Evolutionary conservation across 2,797 vertebrate species (phyloP).

Genomic region (Ciconia nigra): DNA sequence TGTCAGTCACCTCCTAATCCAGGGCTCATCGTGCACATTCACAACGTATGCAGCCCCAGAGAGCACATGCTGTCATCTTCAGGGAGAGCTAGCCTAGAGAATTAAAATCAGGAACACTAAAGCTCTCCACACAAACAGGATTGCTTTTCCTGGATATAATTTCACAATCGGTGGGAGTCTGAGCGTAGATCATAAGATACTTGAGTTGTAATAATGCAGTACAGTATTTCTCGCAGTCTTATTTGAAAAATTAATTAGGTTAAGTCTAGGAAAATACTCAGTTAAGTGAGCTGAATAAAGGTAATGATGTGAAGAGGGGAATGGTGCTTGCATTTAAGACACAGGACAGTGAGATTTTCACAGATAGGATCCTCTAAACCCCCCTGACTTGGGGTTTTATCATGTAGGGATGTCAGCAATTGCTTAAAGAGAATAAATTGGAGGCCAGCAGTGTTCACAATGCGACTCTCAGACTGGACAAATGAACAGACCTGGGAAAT

Average conservation of each 20-base stretch:
- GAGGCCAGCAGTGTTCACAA: background rate
- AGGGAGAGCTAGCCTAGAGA: background rate
- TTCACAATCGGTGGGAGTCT: background rate
- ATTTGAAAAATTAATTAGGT: background rate
- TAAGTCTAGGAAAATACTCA: background rate
- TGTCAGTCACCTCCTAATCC: background rate
- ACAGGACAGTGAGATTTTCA: background rate
- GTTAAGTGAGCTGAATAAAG: background rate
- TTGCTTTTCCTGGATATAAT: background rate
- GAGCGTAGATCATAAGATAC: background rate
- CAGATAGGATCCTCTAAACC: background rate
- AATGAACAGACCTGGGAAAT: background rate
- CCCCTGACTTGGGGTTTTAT: background rate
- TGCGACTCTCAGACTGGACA: background rate
- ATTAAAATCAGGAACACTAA: background rate
- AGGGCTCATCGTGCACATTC: background rate
- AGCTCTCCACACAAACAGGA: background rate
- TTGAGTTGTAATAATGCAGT: background rate
- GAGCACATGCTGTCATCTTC: fast-evolving
- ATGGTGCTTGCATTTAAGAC: background rate
- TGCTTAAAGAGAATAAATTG: background rate
- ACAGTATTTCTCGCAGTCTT: background rate
- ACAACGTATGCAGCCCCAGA: background rate
- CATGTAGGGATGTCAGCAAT: fast-evolving
- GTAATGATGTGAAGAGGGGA: background rate